Base-by-base conservation (phyloP, 2,797 vertebrate genomes). In the Gymnodraco acuticeps region DNA sequence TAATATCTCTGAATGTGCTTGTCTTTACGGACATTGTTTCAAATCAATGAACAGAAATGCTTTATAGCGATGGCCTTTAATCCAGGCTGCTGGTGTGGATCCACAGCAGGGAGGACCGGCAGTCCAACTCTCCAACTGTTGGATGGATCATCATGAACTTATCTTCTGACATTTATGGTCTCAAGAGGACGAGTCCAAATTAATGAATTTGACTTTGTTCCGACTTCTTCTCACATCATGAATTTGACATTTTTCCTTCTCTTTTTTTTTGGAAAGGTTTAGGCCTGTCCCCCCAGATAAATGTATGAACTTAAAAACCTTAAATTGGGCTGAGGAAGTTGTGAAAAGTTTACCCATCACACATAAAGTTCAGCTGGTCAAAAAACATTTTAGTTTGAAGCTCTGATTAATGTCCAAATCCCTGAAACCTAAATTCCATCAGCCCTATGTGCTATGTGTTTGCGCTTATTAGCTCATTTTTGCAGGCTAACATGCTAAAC, bases 91-190 rank as follows among this genome's bases (percentile, higher is more conserved):
- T 19, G 17, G 3, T 1, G 4, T 60, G 16, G 45, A 52, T 61
- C 1, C 17, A 33, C 12, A 4, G 16, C n/a, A 6, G 33, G 11
- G 31, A 17, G 23, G 11, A 16, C 13, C 5, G 7, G 42, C 31
- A 16, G 8, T 11, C 48, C n/a, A 41, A 8, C 31, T 19, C 47
- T 42, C 12, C 10, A n/a, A 65, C 33, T 27, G 12, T 10, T 17
- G 17, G 46, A 63, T 50, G n/a, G 8, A 64, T 52, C 16, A n/a
- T 42, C 16, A 51, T 51, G 33, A 58, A 69, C n/a, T 11, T 56
- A 15, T 64, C 33, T 52, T 5, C 19, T 42, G 63, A 31, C 12
- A 56, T 47, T 46, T 33, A 47, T 52, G 43, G 27, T 58, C n/a
- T 11, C 10, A 20, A 65, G 31, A 51, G 12, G 63, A 65, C 17